Evolutionary conservation across 2,888 invertebrate genomes (phyloP).

Genomic region (Agriotes lineatus): DNA sequence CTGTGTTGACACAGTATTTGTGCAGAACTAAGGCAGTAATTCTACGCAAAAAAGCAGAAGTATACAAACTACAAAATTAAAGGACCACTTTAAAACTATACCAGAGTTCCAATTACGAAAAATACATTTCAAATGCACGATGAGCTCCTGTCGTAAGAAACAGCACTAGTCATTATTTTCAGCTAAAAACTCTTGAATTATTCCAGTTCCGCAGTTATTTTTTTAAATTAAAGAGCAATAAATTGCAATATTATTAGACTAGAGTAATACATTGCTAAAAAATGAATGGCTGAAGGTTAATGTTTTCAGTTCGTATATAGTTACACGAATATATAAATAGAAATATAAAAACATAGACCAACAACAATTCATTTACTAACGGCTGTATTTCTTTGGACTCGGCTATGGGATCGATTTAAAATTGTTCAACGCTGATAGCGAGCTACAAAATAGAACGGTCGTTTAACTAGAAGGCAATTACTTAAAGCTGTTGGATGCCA

Average conservation of each 20-base stretch:
- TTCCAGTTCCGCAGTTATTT: constrained; percentile 18
- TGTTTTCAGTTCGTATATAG: constrained; percentile 17
- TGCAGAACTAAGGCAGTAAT: constrained; percentile 52
- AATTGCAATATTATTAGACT: constrained; percentile 57
- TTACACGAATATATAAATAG: not conserved
- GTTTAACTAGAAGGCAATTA: constrained; percentile 5
- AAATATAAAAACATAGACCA: not conserved
- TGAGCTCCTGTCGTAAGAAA: not conserved
- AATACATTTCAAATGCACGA: not conserved
- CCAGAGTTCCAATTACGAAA: constrained; percentile 5
- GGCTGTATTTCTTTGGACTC: constrained; percentile 17
- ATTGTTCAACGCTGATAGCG: not conserved
- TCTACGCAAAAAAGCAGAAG: constrained; percentile 50
- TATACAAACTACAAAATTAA: constrained; percentile 44
- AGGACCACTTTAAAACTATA: not conserved
- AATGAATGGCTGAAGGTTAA: constrained; percentile 36
- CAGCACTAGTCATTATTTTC: not conserved
- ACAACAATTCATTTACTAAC: constrained; percentile 14
- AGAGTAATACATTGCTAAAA: constrained; percentile 55
- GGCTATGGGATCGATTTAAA: not conserved
- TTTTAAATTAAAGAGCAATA: constrained; percentile 45
- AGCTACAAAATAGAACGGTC: constrained; percentile 1
- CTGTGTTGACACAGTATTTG: constrained; percentile 54
- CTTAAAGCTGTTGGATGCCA: not conserved
- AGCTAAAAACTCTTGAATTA: constrained; percentile 23